Percentiles rank a stretch among this genome's conserved stretches.
Conservation (phyloP, 2,888 invertebrate species). For the Blastobasis adustella region DNA sequence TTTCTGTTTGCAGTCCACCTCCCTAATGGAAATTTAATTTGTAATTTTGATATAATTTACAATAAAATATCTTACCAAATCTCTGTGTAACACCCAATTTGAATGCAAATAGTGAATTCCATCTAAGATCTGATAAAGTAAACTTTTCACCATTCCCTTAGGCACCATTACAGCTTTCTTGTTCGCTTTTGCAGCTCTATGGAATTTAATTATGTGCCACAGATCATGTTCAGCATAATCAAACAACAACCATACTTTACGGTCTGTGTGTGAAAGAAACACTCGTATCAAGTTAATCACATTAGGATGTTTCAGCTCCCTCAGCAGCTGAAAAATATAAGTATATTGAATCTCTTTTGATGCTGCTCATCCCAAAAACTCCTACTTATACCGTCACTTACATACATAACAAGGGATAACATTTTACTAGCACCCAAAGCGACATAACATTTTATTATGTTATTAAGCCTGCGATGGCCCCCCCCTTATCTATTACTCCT, state of each 20-base stretch:
- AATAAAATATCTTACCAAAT: constrained; percentile 78
- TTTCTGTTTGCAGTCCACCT: too few relatives aligned
- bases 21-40: too few relatives aligned
- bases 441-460: too few relatives aligned
- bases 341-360: constrained; percentile 1
- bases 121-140: constrained; percentile 97
- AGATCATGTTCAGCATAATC: constrained; percentile 99
- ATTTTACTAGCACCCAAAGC: too few relatives aligned
- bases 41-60: too few relatives aligned
- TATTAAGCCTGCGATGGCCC: too few relatives aligned
- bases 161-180: constrained; percentile 97
- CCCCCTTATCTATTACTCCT: too few relatives aligned
- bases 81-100: constrained; percentile 99
- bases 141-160: constrained; percentile 97
- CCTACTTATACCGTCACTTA: too few relatives aligned
- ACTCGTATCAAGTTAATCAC: constrained; percentile 97
- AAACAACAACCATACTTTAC: constrained; percentile 97
- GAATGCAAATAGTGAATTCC: constrained; percentile 99
- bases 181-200: constrained; percentile 97
- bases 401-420: too few relatives aligned
- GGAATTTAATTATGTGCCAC: constrained; percentile 99
- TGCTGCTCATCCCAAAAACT: too few relatives aligned
- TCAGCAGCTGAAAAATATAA: constrained; percentile 81
- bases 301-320: constrained; percentile 97
- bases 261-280: constrained; percentile 95